These are phyloP conservation scores for Brachylomia viminalis DNA, from an alignment of 2,888 invertebrate genomes.

Conservation along the genomic window DNA sequence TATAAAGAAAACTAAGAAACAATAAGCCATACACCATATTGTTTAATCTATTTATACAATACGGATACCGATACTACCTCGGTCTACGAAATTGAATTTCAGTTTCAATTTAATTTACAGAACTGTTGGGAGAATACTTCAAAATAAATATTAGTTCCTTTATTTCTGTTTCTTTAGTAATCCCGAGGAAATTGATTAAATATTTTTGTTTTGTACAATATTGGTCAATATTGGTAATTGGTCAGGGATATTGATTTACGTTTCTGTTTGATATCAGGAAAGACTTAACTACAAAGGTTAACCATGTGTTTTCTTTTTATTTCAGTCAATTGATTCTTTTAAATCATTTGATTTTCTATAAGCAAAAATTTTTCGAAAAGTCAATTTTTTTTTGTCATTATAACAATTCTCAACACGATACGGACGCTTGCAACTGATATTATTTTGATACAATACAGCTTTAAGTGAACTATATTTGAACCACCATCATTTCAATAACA, in stretches of 20 bases:
- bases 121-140: constrained; percentile 43
- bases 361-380: no score
- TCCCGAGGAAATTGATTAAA: constrained; percentile 29
- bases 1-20: constrained; percentile 66
- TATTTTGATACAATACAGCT: not conserved
- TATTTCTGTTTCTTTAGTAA: constrained; percentile 39
- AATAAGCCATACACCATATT: constrained; percentile 70
- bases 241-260: not conserved
- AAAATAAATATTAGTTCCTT: constrained; percentile 52
- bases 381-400: not conserved
- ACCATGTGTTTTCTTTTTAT: not conserved
- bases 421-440: not conserved
- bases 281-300: no score
- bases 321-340: no score
- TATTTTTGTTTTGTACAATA: constrained; percentile 8
- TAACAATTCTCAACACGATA: not conserved
- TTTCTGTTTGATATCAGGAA: not conserved
- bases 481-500: not conserved
- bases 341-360: not conserved
- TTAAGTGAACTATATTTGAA: not conserved
- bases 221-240: no score
- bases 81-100: constrained; percentile 66
- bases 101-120: constrained; percentile 68
- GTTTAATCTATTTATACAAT: constrained; percentile 69
- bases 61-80: constrained; percentile 53